Evolutionary conservation across 2,797 vertebrate species (phyloP).

Genomic region (Cyprinodon diabolis): DNA sequence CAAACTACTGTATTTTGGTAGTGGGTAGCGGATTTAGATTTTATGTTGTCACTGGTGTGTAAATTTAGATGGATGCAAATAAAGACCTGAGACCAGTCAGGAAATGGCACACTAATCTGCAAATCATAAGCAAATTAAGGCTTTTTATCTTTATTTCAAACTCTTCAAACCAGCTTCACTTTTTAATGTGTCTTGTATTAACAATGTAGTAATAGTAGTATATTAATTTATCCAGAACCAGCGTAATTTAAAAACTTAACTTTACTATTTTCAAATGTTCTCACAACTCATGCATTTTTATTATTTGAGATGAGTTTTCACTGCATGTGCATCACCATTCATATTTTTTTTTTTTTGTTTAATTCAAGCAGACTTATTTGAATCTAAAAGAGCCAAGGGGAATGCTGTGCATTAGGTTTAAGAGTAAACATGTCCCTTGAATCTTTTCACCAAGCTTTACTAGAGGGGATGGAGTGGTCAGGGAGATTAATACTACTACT

Average conservation of each 20-base stretch:
- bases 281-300: conserved; percentile 54
- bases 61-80: conserved; percentile 13
- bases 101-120: conserved; percentile 3
- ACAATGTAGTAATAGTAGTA: conserved; percentile 27
- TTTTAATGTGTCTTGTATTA: conserved; percentile 19
- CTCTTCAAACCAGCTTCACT: conserved; percentile 1
- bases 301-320: conserved; percentile 71
- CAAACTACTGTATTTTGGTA: conserved; percentile 42
- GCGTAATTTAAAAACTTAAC: conserved; percentile 29
- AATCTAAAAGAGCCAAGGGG: conserved; percentile 43
- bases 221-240: conserved; percentile 15
- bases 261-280: conserved; percentile 46
- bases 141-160: conserved; percentile 4
- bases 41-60: conserved; percentile 26
- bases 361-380: conserved; percentile 70
- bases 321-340: conserved; percentile 59
- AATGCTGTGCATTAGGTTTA: not conserved
- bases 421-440: not conserved
- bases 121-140: conserved; percentile 9
- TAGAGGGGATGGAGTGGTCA: not conserved
- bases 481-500: not conserved
- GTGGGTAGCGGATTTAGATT: not conserved
- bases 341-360: conserved; percentile 53
- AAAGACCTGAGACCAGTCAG: not conserved
- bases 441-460: not conserved